Evolutionary conservation across 2,888 invertebrate species (phyloP), one percentile per base, ranked within the genome.

Genomic region (Calameuta pallipes): DNA sequence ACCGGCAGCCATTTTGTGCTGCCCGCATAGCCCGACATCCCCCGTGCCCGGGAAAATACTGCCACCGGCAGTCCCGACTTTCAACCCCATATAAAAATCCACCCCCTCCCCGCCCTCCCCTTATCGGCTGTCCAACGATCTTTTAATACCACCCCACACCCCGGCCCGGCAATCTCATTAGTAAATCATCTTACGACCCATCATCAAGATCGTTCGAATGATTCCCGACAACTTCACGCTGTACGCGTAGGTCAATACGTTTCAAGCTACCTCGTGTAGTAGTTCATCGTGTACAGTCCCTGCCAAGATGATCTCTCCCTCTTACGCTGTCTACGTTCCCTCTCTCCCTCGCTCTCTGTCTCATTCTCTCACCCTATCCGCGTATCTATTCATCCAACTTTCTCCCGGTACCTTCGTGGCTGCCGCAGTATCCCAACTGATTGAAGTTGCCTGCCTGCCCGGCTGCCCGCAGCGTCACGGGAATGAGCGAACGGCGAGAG

Each of bases 1-100:
- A 84, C 83, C 83, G 87, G 89, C 88, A 87, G 90, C 90, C 90
- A 90, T 90, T 89, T 90, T 90, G 90, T 87, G 87, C 85, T 85
- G 85, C 83, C 81, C 82, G 85, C 74, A 71, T 82, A 84, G 81
- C 79, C 81, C 85, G 85, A 83, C 86, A 86, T 87, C 87, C 86
- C 86, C 83, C 56, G 23, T 83, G 82, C 85, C 86, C 84, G 88
- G 86, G 86, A 89, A 89, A 89, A 87, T 88, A 88, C 87, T 89
- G 88, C 82, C 69, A 75, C 68, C 76, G 82, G 79, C 79, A 77
- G 77, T 81, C 37, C 74, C 76, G 78, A 69, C 73, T 15, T 69
- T 71, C 30, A 75, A 70, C n/a, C 68, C 34, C 36, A 37, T 56
- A 11, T 2, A 73, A 76, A 75, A 23, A 56, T 6, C 23, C 23